Percentiles rank a stretch among this genome's conserved stretches.
phyloP scores from a whole-genome alignment of 2,113 vertebrate genomes.

The Pavo muticus region DNA sequence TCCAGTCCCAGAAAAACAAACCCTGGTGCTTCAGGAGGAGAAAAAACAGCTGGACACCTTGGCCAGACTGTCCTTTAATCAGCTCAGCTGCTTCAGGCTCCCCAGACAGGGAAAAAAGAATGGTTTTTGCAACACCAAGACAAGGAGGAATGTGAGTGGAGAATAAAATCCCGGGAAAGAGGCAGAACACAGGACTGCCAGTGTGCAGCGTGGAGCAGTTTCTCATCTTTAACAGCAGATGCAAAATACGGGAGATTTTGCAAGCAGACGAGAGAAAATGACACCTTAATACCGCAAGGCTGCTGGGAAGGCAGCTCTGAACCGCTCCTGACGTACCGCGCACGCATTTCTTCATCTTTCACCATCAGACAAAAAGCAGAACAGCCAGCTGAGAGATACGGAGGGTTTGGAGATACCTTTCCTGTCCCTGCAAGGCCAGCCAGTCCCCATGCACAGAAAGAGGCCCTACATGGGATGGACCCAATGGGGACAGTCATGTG shows the following conservation, averaged over 20 bases:
- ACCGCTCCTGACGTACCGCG: rapidly evolving
- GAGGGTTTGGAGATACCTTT: not conserved
- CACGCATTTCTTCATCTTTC: not conserved
- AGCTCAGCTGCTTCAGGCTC: slow-evolving; percentile 43
- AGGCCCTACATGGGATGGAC: not conserved
- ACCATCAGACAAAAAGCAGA: not conserved
- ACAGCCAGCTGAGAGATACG: not conserved
- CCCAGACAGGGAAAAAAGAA: not conserved
- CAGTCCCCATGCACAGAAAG: rapidly evolving
- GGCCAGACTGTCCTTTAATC: not conserved
- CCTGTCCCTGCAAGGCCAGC: not conserved
- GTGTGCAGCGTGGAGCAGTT: rapidly evolving
- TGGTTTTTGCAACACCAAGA: slow-evolving; percentile 4
- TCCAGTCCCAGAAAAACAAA: not conserved
- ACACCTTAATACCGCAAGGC: rapidly evolving
- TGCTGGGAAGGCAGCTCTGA: not conserved
- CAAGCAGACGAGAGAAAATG: not conserved
- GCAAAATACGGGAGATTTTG: not conserved
- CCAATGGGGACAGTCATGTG: not conserved
- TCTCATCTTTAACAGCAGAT: not conserved
- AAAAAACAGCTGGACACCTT: not conserved
- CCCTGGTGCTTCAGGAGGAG: not conserved
- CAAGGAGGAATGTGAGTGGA: not conserved
- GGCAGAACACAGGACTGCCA: not conserved
- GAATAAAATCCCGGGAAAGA: not conserved